Percentiles rank a stretch among this genome's conserved stretches.
These are phyloP conservation scores for Pissodes strobi DNA, from an alignment of 1,140 invertebrate species.

Conservation along the genomic window DNA sequence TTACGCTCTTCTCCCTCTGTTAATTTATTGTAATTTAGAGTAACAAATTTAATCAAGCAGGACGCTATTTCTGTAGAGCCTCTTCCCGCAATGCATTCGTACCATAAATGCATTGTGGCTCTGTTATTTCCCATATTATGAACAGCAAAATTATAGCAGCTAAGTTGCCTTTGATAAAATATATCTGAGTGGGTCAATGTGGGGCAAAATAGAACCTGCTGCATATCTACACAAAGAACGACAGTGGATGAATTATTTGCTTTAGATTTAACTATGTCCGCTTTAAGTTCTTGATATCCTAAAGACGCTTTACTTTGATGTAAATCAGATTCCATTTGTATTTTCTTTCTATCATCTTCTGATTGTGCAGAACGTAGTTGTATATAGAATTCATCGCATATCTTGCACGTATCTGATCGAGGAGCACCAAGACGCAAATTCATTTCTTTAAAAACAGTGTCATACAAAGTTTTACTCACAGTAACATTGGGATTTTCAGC, in stretches of 20 bases:
- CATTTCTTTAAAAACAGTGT: neutral
- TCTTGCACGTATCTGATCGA: neutral
- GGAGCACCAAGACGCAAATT: neutral
- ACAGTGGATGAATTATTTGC: neutral
- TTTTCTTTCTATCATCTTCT: neutral
- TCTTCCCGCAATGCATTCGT: neutral
- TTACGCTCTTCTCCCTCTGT: neutral
- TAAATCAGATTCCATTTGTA: neutral
- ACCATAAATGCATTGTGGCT: neutral
- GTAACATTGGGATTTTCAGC: neutral
- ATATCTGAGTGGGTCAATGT: slow-evolving; percentile 3
- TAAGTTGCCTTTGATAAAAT: neutral
- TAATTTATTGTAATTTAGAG: neutral
- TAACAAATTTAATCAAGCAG: neutral
- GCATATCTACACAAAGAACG: neutral
- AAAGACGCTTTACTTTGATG: neutral
- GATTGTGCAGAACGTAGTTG: neutral
- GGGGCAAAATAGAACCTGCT: neutral
- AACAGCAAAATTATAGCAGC: neutral
- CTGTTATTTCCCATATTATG: neutral
- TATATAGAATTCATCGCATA: neutral
- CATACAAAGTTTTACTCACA: neutral
- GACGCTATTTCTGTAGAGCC: neutral
- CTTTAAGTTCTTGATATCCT: neutral
- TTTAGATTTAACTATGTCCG: neutral